Evolutionary conservation across 2,797 vertebrate genomes (phyloP), one percentile per base, ranked within the genome.

Genomic region (Heliangelus exortis): DNA sequence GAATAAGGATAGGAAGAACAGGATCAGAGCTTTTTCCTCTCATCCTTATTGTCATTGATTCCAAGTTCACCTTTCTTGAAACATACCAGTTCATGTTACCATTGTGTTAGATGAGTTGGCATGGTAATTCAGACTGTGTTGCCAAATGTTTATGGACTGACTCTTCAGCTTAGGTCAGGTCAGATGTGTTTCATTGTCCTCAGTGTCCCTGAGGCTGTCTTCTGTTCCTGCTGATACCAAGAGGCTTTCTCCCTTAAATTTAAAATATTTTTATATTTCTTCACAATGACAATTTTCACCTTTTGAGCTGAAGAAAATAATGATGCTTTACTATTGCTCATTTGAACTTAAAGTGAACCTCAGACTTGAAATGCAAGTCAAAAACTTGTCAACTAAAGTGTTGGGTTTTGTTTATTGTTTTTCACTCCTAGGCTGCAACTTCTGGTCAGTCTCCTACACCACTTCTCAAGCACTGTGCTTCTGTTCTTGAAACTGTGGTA

Each of bases 401-500:
- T 12, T 79, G 9, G 12, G 9, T 6, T 54, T 10, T 13, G n/a
- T 25, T 19, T 9, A 6, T 21, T 12, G 21, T 63, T n/a, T 45
- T 80, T 94, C 59, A 17, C 79, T 90, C 89, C 63, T 93, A 99
- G 99, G 98, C 98, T 97, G 97, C 98, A 94, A 96, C 97, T 81
- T 97, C 97, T 62, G 98, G 99, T 9, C 99, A 99, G 57, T 97
- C 98, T 80, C 95, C 98, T 61, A 97, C 98, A 79, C 98, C 98
- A 12, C 97, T 99, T 95, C 98, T 99, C 34, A 98, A 98, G 92
- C 98, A 98, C 57, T 99, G 99, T 90, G 96, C 98, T 69, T 98
- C 98, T 21, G 96, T 99, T 84, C 97, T 99, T 94, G 99, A 99
- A 85, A 99, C 98, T 1, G 97, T 99, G 82, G 98, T 99, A 67